A percentile compares a stretch with the other conserved stretches of the same genome.
Conservation (phyloP, 2,113 vertebrate species). For the Leptocoma aspasia region DNA sequence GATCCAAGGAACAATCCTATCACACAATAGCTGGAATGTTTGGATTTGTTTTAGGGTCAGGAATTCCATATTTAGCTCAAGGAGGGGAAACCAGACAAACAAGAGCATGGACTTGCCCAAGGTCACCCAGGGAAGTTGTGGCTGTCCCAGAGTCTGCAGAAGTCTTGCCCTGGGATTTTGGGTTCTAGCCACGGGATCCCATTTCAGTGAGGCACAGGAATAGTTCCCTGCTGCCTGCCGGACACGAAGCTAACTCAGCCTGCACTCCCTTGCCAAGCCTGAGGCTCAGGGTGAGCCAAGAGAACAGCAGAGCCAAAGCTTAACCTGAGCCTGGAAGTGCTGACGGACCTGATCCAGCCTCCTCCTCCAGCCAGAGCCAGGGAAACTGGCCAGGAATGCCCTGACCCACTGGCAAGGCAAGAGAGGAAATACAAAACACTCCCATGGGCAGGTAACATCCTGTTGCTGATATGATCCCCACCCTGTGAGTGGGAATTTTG, state of each 20-base stretch:
- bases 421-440: not conserved
- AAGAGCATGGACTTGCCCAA: not conserved
- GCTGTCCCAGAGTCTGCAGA: rapidly evolving
- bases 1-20: not conserved
- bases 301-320: not conserved
- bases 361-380: not conserved
- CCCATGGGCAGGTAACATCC: not conserved
- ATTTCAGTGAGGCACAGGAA: not conserved
- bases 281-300: not conserved
- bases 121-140: not conserved
- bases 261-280: not conserved
- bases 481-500: not conserved
- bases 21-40: not conserved
- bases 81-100: not conserved
- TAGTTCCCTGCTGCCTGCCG: not conserved
- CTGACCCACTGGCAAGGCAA: not conserved
- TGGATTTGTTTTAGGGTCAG: not conserved
- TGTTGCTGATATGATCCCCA: not conserved
- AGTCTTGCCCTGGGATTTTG: not conserved
- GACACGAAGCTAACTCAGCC: not conserved
- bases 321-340: not conserved
- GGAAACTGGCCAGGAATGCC: not conserved
- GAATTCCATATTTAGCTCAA: not conserved
- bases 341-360: not conserved
- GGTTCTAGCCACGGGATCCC: not conserved